Evolutionary conservation across 2,113 vertebrate species (phyloP).

Genomic region (Carassius gibelio): DNA sequence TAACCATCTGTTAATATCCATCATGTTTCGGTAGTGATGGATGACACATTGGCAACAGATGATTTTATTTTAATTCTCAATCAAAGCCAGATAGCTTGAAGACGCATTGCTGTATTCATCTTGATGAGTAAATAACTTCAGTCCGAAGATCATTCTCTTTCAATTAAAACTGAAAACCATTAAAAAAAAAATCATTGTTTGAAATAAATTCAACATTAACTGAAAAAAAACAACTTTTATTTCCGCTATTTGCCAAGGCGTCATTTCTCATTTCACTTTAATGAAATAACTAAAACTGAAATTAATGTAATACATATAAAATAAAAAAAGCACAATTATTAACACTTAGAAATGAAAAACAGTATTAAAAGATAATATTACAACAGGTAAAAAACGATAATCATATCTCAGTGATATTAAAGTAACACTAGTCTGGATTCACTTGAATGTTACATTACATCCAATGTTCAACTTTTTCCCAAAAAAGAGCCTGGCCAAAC

Average conservation of each 20-base stretch:
- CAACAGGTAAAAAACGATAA: too few relatives aligned
- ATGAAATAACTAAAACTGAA: not conserved
- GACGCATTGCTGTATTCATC: not conserved
- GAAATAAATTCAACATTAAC: not conserved
- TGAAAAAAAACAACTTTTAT: not conserved
- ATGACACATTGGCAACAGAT: conserved; percentile 15
- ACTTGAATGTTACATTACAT: not conserved
- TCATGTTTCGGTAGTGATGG: not conserved
- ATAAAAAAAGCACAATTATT: not conserved
- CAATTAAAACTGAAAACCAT: not conserved
- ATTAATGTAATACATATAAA: not conserved
- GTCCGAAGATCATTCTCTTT: too few relatives aligned
- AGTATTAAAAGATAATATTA: not conserved
- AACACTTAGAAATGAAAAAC: not conserved
- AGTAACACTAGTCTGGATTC: not conserved
- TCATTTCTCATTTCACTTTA: not conserved
- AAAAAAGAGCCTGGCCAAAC: conserved; percentile 91
- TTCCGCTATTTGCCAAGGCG: not conserved
- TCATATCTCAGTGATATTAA: not conserved
- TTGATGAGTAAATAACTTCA: not conserved
- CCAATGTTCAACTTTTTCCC: not conserved
- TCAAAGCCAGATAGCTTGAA: conserved; percentile 11
- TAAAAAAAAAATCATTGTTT: not conserved
- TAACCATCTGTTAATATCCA: conserved; percentile 1
- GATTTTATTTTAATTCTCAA: conserved; percentile 16